phyloP scores from a whole-genome alignment of 2,113 vertebrate species.

The Bubo bubo region DNA sequence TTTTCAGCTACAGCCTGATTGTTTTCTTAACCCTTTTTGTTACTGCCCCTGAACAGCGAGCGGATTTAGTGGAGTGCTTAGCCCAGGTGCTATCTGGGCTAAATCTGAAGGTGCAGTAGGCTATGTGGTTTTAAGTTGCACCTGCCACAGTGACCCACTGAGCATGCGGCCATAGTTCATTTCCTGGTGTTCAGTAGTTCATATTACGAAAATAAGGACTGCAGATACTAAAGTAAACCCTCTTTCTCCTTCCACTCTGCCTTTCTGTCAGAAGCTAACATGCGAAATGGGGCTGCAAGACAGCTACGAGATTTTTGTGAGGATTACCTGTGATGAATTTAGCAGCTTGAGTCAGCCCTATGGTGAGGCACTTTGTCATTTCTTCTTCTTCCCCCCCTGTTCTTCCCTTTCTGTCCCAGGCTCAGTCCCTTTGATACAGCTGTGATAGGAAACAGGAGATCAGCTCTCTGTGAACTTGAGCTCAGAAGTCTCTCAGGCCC shows the following conservation, averaged over 20 bases:
- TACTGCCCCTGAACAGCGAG: background rate
- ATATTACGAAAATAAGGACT: background rate
- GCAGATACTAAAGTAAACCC: background rate
- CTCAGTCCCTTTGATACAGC: conserved; percentile 4
- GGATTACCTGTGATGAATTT: conserved; percentile 2
- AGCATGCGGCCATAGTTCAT: background rate
- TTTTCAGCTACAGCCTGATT: conserved; percentile 23
- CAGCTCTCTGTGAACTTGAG: background rate
- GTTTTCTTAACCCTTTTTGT: background rate
- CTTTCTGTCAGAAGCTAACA: background rate
- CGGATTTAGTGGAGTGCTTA: background rate
- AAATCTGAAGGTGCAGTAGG: background rate
- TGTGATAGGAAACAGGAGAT: background rate
- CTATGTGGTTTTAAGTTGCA: conserved; percentile 1
- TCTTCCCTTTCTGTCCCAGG: background rate
- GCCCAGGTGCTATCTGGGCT: background rate
- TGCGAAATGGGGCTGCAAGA: background rate
- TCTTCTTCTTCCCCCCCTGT: background rate
- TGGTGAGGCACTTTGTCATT: background rate
- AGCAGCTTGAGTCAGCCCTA: background rate
- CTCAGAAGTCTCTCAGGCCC: background rate
- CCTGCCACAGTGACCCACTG: conserved; percentile 22
- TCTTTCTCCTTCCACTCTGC: background rate
- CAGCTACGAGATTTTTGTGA: background rate
- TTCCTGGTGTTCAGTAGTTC: background rate